A percentile compares a stretch with the other conserved stretches of the same genome.
Conservation (phyloP, 2,113 vertebrate genomes). For the Entomyzon cyanotis region DNA sequence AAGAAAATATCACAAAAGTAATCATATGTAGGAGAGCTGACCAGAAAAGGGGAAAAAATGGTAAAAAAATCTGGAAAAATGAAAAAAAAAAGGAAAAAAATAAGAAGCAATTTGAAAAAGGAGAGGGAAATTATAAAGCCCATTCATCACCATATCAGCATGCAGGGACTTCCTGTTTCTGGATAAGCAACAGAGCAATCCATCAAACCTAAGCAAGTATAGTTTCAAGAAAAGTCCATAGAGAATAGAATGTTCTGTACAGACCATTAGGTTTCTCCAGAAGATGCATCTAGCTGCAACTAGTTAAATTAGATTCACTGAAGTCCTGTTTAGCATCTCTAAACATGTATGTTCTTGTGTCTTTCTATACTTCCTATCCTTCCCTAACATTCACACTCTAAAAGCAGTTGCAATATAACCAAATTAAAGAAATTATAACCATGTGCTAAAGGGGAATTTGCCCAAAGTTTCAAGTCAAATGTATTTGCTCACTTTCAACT, state of each 20-base stretch:
- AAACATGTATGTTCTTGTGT: neutral
- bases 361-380: neutral
- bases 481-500: neutral
- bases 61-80: rapidly evolving
- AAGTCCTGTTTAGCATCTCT: neutral
- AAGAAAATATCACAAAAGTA: neutral
- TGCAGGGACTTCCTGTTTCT: neutral
- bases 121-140: neutral
- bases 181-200: neutral
- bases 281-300: neutral
- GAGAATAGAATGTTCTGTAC: neutral
- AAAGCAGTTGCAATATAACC: neutral
- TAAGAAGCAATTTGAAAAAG: neutral
- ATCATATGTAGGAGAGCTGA: neutral
- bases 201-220: neutral
- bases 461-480: neutral
- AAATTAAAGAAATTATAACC: neutral
- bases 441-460: neutral
- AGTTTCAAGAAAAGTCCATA: neutral
- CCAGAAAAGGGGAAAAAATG: rapidly evolving
- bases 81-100: too few species aligned
- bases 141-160: neutral
- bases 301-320: neutral
- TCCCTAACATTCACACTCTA: neutral
- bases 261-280: neutral